phyloP scores from a whole-genome alignment of 2,797 vertebrate species.

The Gambelia wislizenii region DNA sequence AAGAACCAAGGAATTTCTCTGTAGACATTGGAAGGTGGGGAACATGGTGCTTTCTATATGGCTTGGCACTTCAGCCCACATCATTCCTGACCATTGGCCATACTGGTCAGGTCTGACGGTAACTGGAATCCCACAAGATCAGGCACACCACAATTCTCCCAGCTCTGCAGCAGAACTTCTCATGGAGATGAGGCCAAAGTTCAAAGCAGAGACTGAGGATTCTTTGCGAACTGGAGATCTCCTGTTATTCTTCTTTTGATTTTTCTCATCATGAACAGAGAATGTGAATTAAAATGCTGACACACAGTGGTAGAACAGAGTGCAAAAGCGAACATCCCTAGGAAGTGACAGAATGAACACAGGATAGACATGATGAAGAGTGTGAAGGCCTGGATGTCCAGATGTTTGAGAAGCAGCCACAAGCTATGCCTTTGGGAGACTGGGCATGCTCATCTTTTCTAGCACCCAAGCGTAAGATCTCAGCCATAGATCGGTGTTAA shows the following conservation, averaged over 20 bases:
- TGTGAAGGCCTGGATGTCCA: neutral
- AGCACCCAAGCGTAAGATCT: neutral
- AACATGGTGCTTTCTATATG: neutral
- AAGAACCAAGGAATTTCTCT: no score
- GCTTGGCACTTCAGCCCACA: neutral
- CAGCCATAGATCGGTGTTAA: neutral
- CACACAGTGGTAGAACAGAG: neutral
- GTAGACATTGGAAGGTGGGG: neutral
- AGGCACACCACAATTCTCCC: no score
- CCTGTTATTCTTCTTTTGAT: no score
- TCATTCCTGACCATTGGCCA: neutral
- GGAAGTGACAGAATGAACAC: neutral
- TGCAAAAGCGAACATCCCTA: no score
- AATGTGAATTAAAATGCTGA: neutral
- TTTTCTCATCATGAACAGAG: neutral
- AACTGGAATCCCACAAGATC: no score
- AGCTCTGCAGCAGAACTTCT: neutral
- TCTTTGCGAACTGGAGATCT: no score
- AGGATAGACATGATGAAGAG: neutral
- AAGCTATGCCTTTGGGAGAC: neutral
- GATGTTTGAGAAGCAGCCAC: neutral
- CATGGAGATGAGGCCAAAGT: neutral
- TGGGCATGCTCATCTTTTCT: fast-evolving
- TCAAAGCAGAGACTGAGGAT: neutral
- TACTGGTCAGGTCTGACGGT: neutral